Base-by-base conservation (phyloP, 2,888 invertebrate species). In the Silvanus unidentatus region DNA sequence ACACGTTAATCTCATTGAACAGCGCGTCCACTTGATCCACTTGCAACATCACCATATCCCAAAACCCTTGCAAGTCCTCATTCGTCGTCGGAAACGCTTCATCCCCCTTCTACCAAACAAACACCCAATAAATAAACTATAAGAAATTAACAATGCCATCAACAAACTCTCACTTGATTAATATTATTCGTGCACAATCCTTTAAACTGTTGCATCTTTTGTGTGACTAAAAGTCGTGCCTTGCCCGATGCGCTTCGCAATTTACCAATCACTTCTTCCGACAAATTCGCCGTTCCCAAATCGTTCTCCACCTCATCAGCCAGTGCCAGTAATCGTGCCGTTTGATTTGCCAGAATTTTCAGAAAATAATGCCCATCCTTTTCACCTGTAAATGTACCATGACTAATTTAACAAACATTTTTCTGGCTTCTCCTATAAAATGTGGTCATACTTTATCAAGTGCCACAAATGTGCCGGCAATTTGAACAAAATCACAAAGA, bases 11-110 rank as follows among this genome's bases (percentile, higher is more conserved):
- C 47, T 86, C 84, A 10, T 79, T 76, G 68, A 89, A 92, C 55
- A 89, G 73, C 2, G 80, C 78, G 65, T 92, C 84, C 42, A 96
- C 84, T 63, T 94, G 88, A 48, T 83, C 81, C 13, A 96, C 88
- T 73, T 96, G 95, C 39, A 96, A 77, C 69, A 86, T 84, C 16
- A 96, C 92, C 93, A 97, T 94, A 71, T 97, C 96, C 96, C 96
- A 97, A 75, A 97, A 97, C 1, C 96, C 97, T 61, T 89, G 91
- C 50, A 97, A 75, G 71, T 97, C 97, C 59, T 88, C 86, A 53
- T 82, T 75, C 1, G 92, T 94, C 6, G 95, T 95, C 6, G 88
- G 90, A 72, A 90, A 93, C 50, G 82, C 85, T 64, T 92, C 92
- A 51, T 83, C 86, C 77, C 73, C 58, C 3, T 32, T 32, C 11